Evolutionary conservation across 2,797 vertebrate species (phyloP).

Genomic region (Brotula barbata): DNA sequence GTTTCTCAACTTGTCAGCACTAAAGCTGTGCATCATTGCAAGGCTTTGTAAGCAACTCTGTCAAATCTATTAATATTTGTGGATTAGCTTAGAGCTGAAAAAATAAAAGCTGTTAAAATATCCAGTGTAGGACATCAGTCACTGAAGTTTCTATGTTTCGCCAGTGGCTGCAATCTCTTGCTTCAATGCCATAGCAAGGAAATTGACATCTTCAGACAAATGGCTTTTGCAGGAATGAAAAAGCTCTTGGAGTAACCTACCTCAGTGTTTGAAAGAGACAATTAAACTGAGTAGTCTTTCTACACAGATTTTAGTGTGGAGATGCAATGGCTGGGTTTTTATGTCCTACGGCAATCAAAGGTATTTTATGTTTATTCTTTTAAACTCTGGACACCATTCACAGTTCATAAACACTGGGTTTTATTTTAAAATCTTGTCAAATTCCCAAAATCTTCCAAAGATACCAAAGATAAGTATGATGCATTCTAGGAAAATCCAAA

Average conservation of each 20-base stretch:
- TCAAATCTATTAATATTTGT: conserved; percentile 75
- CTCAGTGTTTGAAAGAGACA: conserved; percentile 6
- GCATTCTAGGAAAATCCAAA: no score
- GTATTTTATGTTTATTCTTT: no score
- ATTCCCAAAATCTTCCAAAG: no score
- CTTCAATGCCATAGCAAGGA: conserved; percentile 44
- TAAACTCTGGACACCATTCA: no score
- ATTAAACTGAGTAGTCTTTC: background rate
- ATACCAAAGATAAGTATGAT: no score
- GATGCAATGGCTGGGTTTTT: no score
- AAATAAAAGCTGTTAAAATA: conserved; percentile 22
- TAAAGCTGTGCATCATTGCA: conserved; percentile 35
- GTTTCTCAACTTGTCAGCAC: conserved; percentile 64
- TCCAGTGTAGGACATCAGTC: conserved; percentile 18
- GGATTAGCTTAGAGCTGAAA: conserved; percentile 50
- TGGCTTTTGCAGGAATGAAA: conserved; percentile 28
- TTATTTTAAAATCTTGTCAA: no score
- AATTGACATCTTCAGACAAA: conserved; percentile 40
- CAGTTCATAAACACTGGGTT: no score
- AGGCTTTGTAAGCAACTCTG: conserved; percentile 72
- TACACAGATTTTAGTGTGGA: no score
- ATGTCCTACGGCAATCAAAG: no score
- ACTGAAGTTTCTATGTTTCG: conserved; percentile 20
- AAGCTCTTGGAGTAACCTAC: conserved; percentile 46
- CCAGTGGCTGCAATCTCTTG: conserved; percentile 29